Evolutionary conservation across 2,888 invertebrate species (phyloP).

Genomic region (Tipula confusa): DNA sequence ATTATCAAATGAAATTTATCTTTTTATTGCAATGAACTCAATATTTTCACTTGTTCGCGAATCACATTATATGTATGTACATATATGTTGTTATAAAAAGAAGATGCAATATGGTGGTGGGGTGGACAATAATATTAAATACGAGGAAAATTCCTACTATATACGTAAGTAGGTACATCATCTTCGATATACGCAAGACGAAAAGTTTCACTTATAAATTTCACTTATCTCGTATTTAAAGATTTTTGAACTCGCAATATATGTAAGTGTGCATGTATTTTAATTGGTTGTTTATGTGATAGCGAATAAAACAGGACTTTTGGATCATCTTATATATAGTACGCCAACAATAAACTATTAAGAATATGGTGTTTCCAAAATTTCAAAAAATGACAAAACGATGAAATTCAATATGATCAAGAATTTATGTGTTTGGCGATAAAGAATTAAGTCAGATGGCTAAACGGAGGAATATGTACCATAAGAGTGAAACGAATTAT

Average conservation of each 20-base stretch:
- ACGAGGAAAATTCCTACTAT: not conserved
- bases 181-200: not conserved
- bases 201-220: constrained; percentile 25
- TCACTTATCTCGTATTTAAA: not conserved
- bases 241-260: not conserved
- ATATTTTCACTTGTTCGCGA: not conserved
- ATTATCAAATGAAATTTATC: constrained; percentile 9
- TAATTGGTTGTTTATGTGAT: not conserved
- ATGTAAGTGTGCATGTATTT: not conserved
- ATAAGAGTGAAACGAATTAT: not conserved
- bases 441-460: not conserved
- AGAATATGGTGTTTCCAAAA: not conserved
- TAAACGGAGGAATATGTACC: not conserved
- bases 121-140: not conserved
- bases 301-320: not conserved
- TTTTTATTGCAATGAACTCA: constrained; percentile 17
- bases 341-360: not conserved
- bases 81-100: not conserved
- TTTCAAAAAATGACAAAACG: not conserved
- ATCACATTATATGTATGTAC: not conserved
- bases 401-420: not conserved
- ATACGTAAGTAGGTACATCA: not conserved
- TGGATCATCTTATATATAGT: not conserved
- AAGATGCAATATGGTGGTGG: not conserved
- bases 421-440: not conserved